phyloP scores from a whole-genome alignment of 2,797 vertebrate genomes.

The Poecilia wingei region DNA sequence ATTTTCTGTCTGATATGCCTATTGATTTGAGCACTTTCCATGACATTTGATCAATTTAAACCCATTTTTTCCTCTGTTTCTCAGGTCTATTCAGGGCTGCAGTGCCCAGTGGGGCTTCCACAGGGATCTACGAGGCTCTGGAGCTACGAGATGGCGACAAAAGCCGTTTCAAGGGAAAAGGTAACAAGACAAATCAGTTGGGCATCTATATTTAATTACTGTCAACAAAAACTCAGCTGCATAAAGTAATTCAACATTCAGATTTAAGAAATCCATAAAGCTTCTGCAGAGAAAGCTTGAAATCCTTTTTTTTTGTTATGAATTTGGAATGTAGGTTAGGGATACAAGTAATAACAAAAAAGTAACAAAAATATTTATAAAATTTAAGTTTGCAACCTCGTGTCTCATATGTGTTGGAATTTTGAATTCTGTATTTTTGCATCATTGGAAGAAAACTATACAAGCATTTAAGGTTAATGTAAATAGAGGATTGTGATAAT shows the following conservation, averaged over 20 bases:
- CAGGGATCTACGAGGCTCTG: slow-evolving; percentile 90
- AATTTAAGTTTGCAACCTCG: background rate
- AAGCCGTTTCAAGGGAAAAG: slow-evolving; percentile 88
- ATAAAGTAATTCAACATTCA: background rate
- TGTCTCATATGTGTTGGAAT: background rate
- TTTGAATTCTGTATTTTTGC: background rate
- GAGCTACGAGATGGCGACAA: slow-evolving; percentile 91
- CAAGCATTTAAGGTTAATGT: background rate
- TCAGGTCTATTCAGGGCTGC: slow-evolving; percentile 88
- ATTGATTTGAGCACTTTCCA: background rate
- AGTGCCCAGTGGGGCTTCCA: slow-evolving; percentile 90
- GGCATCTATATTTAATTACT: accelerated
- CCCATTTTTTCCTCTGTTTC: background rate
- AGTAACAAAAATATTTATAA: too few species aligned
- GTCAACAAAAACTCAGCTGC: background rate
- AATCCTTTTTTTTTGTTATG: background rate
- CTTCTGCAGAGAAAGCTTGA: background rate
- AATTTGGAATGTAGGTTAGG: background rate
- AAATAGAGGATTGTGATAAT: background rate
- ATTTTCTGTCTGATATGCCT: background rate
- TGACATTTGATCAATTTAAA: background rate
- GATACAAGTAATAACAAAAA: background rate
- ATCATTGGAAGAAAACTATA: background rate
- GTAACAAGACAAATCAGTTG: slow-evolving; percentile 50
- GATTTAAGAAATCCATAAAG: background rate